These are phyloP conservation scores for Lasioglossum leucozonium DNA, from an alignment of 2,888 invertebrate species.

Conservation along the genomic window DNA sequence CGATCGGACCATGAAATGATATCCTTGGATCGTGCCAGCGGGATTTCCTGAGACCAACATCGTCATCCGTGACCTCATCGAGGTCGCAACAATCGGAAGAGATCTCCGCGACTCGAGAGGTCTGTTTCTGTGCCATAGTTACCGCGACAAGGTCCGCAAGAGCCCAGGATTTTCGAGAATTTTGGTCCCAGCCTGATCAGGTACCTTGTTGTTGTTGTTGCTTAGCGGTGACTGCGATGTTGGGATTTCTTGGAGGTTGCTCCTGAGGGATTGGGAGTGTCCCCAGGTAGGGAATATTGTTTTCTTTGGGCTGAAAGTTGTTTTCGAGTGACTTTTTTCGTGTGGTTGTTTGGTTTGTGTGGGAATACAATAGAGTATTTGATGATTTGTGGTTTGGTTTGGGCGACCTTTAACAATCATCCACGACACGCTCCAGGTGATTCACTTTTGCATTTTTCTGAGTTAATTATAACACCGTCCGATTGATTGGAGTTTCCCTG, in stretches of 20 bases:
- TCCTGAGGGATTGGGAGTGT: not conserved
- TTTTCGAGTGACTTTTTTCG: not conserved
- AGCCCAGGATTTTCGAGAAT: not conserved
- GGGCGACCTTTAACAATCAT: not conserved
- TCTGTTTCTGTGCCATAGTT: not conserved
- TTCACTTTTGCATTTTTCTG: not conserved
- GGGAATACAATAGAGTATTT: not conserved
- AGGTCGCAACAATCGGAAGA: not conserved
- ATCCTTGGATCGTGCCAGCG: not conserved
- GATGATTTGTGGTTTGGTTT: not conserved
- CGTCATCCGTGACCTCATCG: not conserved
- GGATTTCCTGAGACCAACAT: not conserved
- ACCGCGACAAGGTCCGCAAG: not conserved
- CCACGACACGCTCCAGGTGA: not conserved
- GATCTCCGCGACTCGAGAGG: not conserved
- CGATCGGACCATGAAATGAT: conserved; percentile 16
- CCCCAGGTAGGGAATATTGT: not conserved
- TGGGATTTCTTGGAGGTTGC: not conserved
- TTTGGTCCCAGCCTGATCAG: not conserved
- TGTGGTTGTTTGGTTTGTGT: not conserved
- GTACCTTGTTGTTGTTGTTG: conserved; percentile 4
- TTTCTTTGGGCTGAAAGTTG: not conserved
- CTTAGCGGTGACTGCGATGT: not conserved
- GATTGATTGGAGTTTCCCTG: not conserved
- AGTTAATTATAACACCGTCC: not conserved